phyloP scores from a whole-genome alignment of 2,113 vertebrate genomes.

The Physeter macrocephalus region DNA sequence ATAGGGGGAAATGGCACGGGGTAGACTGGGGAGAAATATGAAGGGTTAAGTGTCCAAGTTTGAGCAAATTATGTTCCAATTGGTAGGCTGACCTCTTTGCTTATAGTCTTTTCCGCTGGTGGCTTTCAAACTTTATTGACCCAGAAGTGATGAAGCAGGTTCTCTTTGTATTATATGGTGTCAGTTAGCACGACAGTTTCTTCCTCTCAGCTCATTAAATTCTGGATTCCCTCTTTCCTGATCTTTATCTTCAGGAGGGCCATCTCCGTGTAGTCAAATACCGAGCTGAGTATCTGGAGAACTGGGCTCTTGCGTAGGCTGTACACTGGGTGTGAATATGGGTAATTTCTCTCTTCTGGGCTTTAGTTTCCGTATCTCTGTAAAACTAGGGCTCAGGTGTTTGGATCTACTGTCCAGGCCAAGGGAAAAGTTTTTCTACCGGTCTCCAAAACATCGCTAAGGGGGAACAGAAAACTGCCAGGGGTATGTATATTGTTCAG shows the following conservation, averaged over 20 bases:
- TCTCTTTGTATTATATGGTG: too few relatives aligned
- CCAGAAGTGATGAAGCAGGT: too few relatives aligned
- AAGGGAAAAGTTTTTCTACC: not conserved
- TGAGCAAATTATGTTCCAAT: too few relatives aligned
- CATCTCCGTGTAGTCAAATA: not conserved
- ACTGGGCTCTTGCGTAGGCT: not conserved
- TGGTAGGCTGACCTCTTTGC: too few relatives aligned
- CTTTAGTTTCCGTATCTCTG: not conserved
- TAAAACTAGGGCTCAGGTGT: not conserved
- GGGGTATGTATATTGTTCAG: not conserved
- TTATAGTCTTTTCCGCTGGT: too few relatives aligned
- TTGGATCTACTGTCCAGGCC: not conserved
- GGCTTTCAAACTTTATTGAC: too few relatives aligned
- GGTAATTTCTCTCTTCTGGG: not conserved
- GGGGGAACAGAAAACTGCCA: not conserved
- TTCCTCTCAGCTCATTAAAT: too few relatives aligned
- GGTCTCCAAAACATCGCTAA: not conserved
- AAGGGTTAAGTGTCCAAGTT: too few relatives aligned
- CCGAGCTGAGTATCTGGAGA: not conserved
- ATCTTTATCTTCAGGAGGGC: not conserved
- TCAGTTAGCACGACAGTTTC: too few relatives aligned
- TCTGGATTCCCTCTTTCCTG: not conserved
- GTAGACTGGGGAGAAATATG: too few relatives aligned
- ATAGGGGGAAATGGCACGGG: too few relatives aligned
- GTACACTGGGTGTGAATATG: not conserved